A percentile compares a stretch with the other conserved stretches of the same genome.
These are phyloP conservation scores for Muntiacus muntjak DNA, from an alignment of 2,113 vertebrate genomes.

Conservation along the genomic window DNA sequence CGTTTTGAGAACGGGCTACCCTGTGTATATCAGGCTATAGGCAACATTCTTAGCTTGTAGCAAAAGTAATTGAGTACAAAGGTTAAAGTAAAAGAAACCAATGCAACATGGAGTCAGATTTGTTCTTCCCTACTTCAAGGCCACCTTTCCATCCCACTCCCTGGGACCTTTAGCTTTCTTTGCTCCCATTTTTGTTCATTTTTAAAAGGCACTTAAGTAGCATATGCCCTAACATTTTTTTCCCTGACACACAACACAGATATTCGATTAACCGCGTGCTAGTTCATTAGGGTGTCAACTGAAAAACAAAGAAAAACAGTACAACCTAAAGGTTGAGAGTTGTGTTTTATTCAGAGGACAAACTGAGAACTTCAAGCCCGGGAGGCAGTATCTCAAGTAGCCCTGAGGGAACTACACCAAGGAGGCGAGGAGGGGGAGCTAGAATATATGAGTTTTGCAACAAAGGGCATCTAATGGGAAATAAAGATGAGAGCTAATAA, in stretches of 20 bases:
- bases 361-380: not conserved
- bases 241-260: not conserved
- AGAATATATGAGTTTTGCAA: not conserved
- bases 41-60: not conserved
- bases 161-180: not conserved
- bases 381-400: not conserved
- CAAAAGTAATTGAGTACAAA: not conserved
- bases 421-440: not conserved
- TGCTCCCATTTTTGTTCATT: not conserved
- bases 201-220: not conserved
- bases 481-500: not conserved
- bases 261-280: no score
- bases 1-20: not conserved
- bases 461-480: not conserved
- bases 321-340: not conserved
- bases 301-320: not conserved
- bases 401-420: not conserved
- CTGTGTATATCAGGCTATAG: not conserved
- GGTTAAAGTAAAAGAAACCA: not conserved
- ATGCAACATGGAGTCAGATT: not conserved
- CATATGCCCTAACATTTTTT: not conserved
- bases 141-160: not conserved
- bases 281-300: not conserved
- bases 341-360: not conserved
- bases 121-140: not conserved